Evolutionary conservation across 2,888 invertebrate genomes (phyloP).

Genomic region (Drosophila crucigera): DNA sequence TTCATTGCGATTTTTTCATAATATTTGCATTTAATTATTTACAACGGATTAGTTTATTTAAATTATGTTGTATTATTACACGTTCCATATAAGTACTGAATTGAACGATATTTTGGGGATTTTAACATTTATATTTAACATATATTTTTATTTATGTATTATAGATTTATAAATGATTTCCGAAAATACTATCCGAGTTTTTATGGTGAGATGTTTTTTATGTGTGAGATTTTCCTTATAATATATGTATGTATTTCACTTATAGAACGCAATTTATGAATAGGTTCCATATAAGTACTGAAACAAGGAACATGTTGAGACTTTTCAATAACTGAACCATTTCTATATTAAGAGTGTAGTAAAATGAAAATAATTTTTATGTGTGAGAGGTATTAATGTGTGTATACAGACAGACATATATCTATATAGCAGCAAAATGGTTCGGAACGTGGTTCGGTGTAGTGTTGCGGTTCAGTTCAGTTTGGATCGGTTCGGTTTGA

Average conservation of each 20-base stretch:
- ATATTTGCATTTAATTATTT: neutral
- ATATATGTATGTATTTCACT: neutral
- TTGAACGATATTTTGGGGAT: neutral
- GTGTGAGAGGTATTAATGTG: neutral
- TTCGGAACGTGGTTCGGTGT: conserved; percentile 4
- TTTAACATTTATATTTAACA: too few species aligned
- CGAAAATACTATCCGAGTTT: neutral
- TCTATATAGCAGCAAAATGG: neutral
- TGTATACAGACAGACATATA: neutral
- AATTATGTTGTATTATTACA: neutral
- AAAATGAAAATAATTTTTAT: neutral
- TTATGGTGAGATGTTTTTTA: neutral
- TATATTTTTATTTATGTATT: too few species aligned
- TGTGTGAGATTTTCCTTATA: neutral
- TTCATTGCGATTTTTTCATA: neutral
- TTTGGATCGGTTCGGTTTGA: conserved; percentile 13
- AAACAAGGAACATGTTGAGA: neutral
- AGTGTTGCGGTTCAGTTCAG: conserved; percentile 9
- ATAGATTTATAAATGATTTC: neutral
- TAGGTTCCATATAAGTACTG: neutral
- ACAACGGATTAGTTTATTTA: neutral
- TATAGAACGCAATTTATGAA: neutral
- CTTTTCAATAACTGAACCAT: neutral
- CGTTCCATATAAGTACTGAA: neutral
- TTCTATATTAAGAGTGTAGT: neutral